These are phyloP conservation scores for Coracias cyanogaster DNA, from an alignment of 2,797 vertebrate species.

Conservation along the genomic window DNA sequence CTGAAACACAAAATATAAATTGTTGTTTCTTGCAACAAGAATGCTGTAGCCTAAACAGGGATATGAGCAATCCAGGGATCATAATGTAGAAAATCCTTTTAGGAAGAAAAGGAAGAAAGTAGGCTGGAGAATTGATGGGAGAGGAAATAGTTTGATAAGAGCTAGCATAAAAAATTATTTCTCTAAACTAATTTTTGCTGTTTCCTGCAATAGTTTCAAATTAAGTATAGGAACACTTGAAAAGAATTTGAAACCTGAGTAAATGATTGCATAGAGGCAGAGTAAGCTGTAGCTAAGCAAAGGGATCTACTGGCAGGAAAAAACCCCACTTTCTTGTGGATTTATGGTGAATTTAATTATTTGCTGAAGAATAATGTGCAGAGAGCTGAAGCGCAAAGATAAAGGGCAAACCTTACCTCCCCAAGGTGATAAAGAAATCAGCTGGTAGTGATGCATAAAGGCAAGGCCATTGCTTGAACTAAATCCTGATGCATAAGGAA, in stretches of 20 bases:
- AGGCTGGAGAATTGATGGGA: not conserved
- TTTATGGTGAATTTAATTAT: conserved; percentile 45
- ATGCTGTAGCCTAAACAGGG: not conserved
- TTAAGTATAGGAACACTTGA: not conserved
- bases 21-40: not conserved
- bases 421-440: not conserved
- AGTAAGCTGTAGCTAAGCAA: not conserved
- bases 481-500: conserved; percentile 8
- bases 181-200: not conserved
- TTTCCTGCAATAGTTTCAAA: not conserved
- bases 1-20: not conserved
- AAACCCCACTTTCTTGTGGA: not conserved
- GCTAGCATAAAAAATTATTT: not conserved
- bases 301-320: not conserved
- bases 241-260: not conserved
- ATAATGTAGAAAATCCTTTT: conserved; percentile 6
- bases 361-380: conserved; percentile 14
- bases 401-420: not conserved
- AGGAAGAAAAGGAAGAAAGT: not conserved
- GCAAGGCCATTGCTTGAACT: not conserved
- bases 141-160: not conserved
- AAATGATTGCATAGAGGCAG: not conserved
- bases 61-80: not conserved
- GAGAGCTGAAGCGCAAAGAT: conserved; percentile 16
- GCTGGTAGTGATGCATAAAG: not conserved